Evolutionary conservation across 2,113 vertebrate genomes (phyloP).

Genomic region (Athene noctua): DNA sequence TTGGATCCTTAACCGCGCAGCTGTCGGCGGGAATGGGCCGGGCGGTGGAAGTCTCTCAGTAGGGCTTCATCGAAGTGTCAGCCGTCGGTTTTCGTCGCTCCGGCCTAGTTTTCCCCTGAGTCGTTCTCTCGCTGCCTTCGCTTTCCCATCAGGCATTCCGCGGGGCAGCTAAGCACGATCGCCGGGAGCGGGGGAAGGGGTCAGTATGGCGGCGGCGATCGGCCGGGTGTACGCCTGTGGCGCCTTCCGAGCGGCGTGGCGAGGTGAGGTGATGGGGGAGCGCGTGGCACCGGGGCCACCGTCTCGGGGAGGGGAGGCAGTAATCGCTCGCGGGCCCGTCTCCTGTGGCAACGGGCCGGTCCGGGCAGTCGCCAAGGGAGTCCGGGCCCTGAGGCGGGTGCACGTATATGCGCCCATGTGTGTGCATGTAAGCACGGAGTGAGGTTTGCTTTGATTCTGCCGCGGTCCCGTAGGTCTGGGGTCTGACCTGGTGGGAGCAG

Average conservation of each 20-base stretch:
- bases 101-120: fast-evolving
- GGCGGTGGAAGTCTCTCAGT: fast-evolving
- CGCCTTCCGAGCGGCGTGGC: not conserved
- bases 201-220: not conserved
- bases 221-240: not conserved
- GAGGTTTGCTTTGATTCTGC: not conserved
- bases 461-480: fast-evolving
- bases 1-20: fast-evolving
- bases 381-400: not conserved
- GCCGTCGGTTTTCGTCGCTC: fast-evolving
- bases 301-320: not conserved
- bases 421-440: fast-evolving
- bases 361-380: no score
- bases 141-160: not conserved
- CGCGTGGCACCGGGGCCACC: not conserved
- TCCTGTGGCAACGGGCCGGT: not conserved
- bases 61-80: fast-evolving
- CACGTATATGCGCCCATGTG: no score
- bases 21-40: fast-evolving
- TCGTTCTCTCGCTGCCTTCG: fast-evolving
- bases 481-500: not conserved
- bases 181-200: not conserved
- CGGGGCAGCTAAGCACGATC: not conserved
- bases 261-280: not conserved
- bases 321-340: fast-evolving